These are phyloP conservation scores for Chloroclysta siterata DNA, from an alignment of 2,888 invertebrate genomes.

Conservation along the genomic window DNA sequence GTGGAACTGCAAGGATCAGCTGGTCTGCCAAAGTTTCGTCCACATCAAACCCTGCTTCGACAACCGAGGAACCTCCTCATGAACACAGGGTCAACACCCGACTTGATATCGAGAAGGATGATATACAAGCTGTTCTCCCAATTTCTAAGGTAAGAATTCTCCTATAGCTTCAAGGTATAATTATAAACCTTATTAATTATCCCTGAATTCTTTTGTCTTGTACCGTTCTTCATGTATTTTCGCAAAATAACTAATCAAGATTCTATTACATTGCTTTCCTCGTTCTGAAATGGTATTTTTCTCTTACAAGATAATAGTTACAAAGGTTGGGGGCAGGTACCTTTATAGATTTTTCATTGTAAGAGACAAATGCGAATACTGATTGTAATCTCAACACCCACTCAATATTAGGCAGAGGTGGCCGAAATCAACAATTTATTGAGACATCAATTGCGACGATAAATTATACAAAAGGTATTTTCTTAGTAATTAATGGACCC, in stretches of 20 bases:
- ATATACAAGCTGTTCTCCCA: slow-evolving; percentile 96
- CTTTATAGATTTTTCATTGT: slow-evolving; percentile 15
- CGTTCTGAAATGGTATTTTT: background rate
- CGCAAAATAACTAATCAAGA: slow-evolving; percentile 5
- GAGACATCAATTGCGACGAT: slow-evolving; percentile 65
- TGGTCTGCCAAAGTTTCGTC: slow-evolving; percentile 89
- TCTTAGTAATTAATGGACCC: slow-evolving; percentile 67
- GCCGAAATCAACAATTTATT: slow-evolving; percentile 71
- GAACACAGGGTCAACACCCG: slow-evolving; percentile 90
- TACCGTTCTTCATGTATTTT: slow-evolving; percentile 2
- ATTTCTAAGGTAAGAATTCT: slow-evolving; percentile 92
- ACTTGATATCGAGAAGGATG: slow-evolving; percentile 96
- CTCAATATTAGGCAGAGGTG: slow-evolving; percentile 52
- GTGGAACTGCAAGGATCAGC: slow-evolving; percentile 93
- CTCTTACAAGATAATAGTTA: background rate
- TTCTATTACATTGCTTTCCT: background rate
- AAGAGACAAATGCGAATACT: slow-evolving; percentile 49
- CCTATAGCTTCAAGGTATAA: background rate
- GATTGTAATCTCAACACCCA: slow-evolving; percentile 56
- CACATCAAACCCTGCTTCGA: slow-evolving; percentile 59
- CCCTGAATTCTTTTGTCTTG: slow-evolving; percentile 12
- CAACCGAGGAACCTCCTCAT: slow-evolving; percentile 75
- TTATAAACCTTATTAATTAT: slow-evolving; percentile 12
- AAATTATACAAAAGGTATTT: slow-evolving; percentile 70
- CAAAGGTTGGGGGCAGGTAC: background rate